Conservation (phyloP, 2,797 vertebrate genomes). For the Karalla daura region DNA sequence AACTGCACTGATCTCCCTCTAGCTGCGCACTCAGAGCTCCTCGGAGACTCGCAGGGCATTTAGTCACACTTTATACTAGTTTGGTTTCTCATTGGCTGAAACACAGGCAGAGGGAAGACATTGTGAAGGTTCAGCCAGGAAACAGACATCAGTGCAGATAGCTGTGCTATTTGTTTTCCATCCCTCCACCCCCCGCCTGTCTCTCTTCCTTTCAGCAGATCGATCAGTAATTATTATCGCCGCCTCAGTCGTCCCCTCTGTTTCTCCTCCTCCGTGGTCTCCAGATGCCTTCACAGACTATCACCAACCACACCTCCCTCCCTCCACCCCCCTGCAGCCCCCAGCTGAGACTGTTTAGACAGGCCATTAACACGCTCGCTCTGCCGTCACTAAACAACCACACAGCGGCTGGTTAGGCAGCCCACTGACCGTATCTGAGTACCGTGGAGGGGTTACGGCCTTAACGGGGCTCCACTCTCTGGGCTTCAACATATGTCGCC, state of each 20-base stretch:
- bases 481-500: constrained; percentile 8
- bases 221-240: constrained; percentile 50
- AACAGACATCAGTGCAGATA: constrained; percentile 54
- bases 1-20: constrained; percentile 83
- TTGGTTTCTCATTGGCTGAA: constrained; percentile 74
- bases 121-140: constrained; percentile 34
- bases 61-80: constrained; percentile 79
- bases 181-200: constrained; percentile 23
- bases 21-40: constrained; percentile 79
- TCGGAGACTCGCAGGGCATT: constrained; percentile 75
- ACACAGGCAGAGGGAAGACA: constrained; percentile 49
- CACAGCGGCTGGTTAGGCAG: constrained; percentile 76
- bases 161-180: constrained; percentile 59
- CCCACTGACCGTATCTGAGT: constrained; percentile 73
- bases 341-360: constrained; percentile 65
- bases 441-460: constrained; percentile 31
- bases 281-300: constrained; percentile 54
- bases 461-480: constrained; percentile 23
- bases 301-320: constrained; percentile 27
- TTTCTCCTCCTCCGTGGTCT: constrained; percentile 33
- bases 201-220: constrained; percentile 53
- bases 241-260: constrained; percentile 46
- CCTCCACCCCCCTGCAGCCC: constrained; percentile 9
- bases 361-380: constrained; percentile 68
- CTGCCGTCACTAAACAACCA: constrained; percentile 70